phyloP scores from a whole-genome alignment of 2,888 invertebrate species.

The Drosophila mercatorum region DNA sequence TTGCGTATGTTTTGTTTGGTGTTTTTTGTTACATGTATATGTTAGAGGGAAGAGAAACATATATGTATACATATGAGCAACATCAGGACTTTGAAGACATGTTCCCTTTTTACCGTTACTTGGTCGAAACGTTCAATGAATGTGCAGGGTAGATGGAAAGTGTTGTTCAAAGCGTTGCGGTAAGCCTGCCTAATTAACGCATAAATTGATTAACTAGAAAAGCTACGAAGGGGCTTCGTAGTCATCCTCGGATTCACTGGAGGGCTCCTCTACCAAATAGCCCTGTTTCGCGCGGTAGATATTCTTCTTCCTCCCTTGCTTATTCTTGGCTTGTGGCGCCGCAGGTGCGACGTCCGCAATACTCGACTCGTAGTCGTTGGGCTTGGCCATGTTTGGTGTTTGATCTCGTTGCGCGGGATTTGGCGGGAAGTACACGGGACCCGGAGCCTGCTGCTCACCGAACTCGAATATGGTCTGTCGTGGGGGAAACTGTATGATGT shows the following conservation, averaged over 20 bases:
- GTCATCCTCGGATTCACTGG: conserved; percentile 63
- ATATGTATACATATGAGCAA: neutral
- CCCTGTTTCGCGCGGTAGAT: conserved; percentile 69
- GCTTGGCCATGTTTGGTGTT: neutral
- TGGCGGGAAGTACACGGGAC: neutral
- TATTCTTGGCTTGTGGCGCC: neutral
- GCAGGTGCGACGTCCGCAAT: conserved; percentile 1
- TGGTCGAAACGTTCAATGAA: neutral
- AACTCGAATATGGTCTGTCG: conserved; percentile 17
- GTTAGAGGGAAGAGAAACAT: neutral
- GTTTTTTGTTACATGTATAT: neutral
- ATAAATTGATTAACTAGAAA: neutral
- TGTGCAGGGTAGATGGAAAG: neutral
- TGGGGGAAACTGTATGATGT: conserved; percentile 15
- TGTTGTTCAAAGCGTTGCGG: conserved; percentile 5
- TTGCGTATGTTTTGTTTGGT: conserved; percentile 5
- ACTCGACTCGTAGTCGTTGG: conserved; percentile 4
- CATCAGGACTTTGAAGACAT: conserved; percentile 11
- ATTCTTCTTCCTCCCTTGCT: conserved; percentile 16
- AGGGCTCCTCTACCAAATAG: conserved; percentile 81
- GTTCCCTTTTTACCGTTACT: neutral
- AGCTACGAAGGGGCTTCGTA: conserved; percentile 5
- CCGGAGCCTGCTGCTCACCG: conserved; percentile 3
- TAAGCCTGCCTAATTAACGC: neutral
- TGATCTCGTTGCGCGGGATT: conserved; percentile 7